Evolutionary conservation across 2,113 vertebrate species (phyloP).

Genomic region (Dicentrarchus labrax): DNA sequence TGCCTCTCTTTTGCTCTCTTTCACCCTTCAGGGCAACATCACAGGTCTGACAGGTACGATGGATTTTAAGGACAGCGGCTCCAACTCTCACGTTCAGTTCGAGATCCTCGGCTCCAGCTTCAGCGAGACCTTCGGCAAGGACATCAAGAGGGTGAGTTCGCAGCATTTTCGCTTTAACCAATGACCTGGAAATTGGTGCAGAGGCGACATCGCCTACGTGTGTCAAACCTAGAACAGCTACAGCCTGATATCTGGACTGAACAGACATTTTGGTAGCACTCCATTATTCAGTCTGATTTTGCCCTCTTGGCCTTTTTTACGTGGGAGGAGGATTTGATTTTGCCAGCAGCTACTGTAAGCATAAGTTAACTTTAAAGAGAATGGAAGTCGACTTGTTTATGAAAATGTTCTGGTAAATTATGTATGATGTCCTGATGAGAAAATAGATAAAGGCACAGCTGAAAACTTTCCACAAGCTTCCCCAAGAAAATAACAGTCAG

Average conservation of each 20-base stretch:
- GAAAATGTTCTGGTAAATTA: too few species aligned
- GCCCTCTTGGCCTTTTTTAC: not conserved
- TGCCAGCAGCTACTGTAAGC: not conserved
- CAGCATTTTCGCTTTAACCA: fast-evolving
- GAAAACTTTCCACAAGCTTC: too few species aligned
- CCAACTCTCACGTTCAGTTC: conserved; percentile 97
- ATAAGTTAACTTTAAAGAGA: not conserved
- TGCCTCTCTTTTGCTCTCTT: not conserved
- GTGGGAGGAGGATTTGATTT: not conserved
- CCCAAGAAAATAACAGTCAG: too few species aligned
- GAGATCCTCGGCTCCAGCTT: conserved; percentile 98
- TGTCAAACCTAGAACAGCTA: not conserved
- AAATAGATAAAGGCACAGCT: too few species aligned
- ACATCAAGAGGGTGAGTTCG: conserved; percentile 93
- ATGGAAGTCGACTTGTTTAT: too few species aligned
- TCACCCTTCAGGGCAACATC: conserved; percentile 89
- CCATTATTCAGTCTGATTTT: not conserved
- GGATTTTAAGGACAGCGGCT: conserved; percentile 95
- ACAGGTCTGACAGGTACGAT: conserved; percentile 94
- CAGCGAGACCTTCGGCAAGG: conserved; percentile 98
- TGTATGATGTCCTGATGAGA: too few species aligned
- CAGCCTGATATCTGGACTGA: not conserved
- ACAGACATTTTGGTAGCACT: not conserved
- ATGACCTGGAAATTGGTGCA: not conserved
- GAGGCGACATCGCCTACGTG: not conserved